Conservation (phyloP, 2,797 vertebrate genomes). For the Aythya fuligula region DNA sequence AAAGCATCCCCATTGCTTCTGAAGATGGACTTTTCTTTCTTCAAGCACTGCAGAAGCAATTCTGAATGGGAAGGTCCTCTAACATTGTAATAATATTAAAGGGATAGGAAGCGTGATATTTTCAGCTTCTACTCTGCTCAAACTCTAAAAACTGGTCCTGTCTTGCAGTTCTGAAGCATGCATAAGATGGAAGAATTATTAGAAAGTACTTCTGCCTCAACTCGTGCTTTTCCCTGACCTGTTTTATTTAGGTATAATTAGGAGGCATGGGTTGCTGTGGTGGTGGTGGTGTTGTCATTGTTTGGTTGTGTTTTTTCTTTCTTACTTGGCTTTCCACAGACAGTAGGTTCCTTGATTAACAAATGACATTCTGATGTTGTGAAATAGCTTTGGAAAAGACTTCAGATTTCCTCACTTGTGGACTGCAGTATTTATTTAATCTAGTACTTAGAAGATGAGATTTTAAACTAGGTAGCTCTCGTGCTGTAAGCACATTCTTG, state of each 20-base stretch:
- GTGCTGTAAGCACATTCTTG: not conserved
- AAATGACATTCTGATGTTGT: not conserved
- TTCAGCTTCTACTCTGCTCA: not conserved
- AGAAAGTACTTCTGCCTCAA: not conserved
- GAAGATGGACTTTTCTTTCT: not conserved
- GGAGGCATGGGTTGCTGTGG: not conserved
- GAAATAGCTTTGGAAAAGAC: not conserved
- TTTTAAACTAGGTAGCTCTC: not conserved
- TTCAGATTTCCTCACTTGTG: not conserved
- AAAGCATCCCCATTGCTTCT: not conserved
- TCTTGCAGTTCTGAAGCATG: not conserved
- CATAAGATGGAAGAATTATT: not conserved
- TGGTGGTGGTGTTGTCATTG: not conserved
- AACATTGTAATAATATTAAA: not conserved
- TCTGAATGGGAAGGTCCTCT: not conserved
- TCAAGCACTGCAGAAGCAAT: not conserved
- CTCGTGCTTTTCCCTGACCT: not conserved
- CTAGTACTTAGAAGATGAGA: not conserved
- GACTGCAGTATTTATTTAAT: constrained; percentile 7
- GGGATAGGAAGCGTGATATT: not conserved
- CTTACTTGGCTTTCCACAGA: not conserved
- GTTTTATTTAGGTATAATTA: not conserved
- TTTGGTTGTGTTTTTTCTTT: not conserved
- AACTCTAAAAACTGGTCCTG: not conserved
- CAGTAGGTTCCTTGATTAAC: not conserved